phyloP scores from a whole-genome alignment of 1,140 invertebrate genomes.

The Papilio polytes region DNA sequence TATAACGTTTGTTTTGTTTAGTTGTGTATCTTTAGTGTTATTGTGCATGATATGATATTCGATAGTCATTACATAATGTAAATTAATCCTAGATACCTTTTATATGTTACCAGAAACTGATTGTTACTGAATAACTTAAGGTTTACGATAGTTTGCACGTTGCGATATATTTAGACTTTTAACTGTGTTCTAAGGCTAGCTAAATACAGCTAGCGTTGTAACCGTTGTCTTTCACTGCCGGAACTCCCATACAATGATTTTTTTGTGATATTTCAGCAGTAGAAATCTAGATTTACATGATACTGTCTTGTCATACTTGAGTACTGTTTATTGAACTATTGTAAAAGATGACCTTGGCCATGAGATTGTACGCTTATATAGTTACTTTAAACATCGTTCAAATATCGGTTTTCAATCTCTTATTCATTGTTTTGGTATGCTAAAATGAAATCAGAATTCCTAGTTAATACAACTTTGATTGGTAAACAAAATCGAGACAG shows the following conservation, averaged over 20 bases:
- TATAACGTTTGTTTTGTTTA: neutral
- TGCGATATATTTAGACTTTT: too few species aligned
- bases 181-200: too few species aligned
- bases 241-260: too few species aligned
- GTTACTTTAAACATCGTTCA: neutral
- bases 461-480: neutral
- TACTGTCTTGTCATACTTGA: neutral
- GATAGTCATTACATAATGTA: neutral
- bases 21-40: neutral
- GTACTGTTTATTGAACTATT: neutral
- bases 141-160: too few species aligned
- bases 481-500: neutral
- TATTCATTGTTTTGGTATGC: neutral
- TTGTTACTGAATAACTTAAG: neutral
- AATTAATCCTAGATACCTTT: neutral
- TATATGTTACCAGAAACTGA: slow-evolving; percentile 11
- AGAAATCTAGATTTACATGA: too few species aligned
- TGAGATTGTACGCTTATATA: neutral
- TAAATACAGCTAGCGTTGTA: too few species aligned
- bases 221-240: too few species aligned
- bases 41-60: neutral
- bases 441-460: neutral
- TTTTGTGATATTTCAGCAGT: too few species aligned
- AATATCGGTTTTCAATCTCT: neutral
- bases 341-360: neutral